These are phyloP conservation scores for Archilochus colubris DNA, from an alignment of 2,113 vertebrate species.

Conservation along the genomic window DNA sequence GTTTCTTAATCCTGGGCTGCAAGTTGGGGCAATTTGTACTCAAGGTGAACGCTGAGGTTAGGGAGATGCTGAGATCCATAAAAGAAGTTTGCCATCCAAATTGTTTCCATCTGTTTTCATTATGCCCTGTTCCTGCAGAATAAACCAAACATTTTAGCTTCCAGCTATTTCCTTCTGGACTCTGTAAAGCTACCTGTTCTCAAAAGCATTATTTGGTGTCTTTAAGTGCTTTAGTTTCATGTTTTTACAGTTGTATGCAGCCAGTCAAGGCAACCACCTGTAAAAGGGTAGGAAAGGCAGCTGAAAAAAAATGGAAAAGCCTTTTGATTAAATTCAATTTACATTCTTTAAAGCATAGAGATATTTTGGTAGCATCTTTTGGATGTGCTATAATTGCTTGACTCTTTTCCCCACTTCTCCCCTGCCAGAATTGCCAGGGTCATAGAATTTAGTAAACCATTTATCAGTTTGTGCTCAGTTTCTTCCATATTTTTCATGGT, in stretches of 20 bases:
- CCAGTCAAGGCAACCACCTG: neutral
- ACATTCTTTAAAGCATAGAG: neutral
- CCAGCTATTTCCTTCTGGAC: slow-evolving; percentile 63
- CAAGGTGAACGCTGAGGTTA: slow-evolving; percentile 49
- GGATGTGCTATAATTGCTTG: neutral
- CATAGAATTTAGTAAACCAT: neutral
- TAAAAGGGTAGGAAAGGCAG: neutral
- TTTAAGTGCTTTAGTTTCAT: slow-evolving; percentile 42
- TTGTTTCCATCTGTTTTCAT: slow-evolving; percentile 60
- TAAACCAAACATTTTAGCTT: slow-evolving; percentile 66
- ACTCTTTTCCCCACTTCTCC: neutral
- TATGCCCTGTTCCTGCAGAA: slow-evolving; percentile 50
- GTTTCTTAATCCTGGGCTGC: slow-evolving; percentile 31
- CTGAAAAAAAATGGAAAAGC: slow-evolving; percentile 14
- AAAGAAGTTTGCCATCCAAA: slow-evolving; percentile 32
- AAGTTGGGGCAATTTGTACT: slow-evolving; percentile 61
- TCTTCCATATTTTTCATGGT: neutral
- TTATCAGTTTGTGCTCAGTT: neutral
- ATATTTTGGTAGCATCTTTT: neutral
- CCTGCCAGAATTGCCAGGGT: neutral
- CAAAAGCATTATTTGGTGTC: slow-evolving; percentile 53
- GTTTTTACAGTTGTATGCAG: slow-evolving; percentile 27
- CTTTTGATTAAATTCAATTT: slow-evolving; percentile 1
- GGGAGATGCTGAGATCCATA: slow-evolving; percentile 35
- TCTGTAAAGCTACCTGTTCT: slow-evolving; percentile 69